Percentiles rank a stretch among this genome's conserved stretches.
phyloP scores from a whole-genome alignment of 2,888 invertebrate genomes.

The Eristalis pertinax region DNA sequence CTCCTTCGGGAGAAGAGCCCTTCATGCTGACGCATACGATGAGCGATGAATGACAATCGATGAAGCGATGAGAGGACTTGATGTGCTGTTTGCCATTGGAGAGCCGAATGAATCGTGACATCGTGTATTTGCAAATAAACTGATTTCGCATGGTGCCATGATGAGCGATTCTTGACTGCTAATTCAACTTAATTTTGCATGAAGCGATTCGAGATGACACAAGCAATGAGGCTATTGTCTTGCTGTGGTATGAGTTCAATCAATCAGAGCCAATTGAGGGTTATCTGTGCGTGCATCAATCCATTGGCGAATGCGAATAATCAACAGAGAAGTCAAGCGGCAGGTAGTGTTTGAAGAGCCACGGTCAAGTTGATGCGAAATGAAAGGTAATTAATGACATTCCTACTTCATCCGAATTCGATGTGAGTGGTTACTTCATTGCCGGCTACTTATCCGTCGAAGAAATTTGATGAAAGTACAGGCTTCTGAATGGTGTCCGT shows the following conservation, averaged over 20 bases:
- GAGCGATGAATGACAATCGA: not conserved
- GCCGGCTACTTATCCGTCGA: too few species aligned
- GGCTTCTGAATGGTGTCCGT: too few species aligned
- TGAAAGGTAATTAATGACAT: too few species aligned
- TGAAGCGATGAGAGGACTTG: not conserved
- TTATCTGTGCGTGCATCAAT: too few species aligned
- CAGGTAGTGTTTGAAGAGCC: too few species aligned
- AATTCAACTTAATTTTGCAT: not conserved
- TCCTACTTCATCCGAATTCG: too few species aligned
- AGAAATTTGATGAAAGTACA: too few species aligned
- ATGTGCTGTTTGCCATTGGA: not conserved
- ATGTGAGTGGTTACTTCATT: too few species aligned
- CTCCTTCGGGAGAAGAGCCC: not conserved
- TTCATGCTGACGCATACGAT: not conserved
- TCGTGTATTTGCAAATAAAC: not conserved
- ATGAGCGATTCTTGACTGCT: not conserved
- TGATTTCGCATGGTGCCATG: not conserved
- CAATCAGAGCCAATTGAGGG: too few species aligned
- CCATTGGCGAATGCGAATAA: too few species aligned
- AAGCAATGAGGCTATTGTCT: not conserved
- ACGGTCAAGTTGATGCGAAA: too few species aligned
- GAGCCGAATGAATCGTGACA: not conserved
- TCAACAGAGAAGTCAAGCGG: too few species aligned
- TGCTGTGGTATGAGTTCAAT: not conserved
- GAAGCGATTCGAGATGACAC: not conserved